Evolutionary conservation across 2,888 invertebrate species (phyloP), one percentile per base, ranked within the genome.

Genomic region (Phoenoteleia sp.): DNA sequence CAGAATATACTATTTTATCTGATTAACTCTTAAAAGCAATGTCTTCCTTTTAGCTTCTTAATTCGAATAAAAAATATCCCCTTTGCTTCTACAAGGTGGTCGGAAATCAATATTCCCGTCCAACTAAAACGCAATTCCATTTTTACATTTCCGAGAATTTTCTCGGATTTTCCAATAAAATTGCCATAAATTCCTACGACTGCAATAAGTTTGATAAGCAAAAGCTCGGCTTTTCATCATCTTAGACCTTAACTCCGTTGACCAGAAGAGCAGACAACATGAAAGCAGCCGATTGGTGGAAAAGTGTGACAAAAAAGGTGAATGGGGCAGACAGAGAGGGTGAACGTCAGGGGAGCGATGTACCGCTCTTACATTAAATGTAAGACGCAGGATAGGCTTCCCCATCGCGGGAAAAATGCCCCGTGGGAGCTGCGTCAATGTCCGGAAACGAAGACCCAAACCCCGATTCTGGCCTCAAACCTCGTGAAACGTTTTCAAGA

Each of bases 371-470:
- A 87, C 83, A 86, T 86, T 83, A 88, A 88, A 86, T 85, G 86
- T 83, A 82, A 87, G 89, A 86, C 86, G 72, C 49, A 87, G 87
- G 87, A 88, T 87, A 67, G 87, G 89, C 86, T 83, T 88, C 90
- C 89, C 89, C 87, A 88, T 85, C 88, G 90, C 89, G 90, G 90
- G 89, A 90, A 93, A 93, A 93, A 91, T 93, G 91, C 90, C 93
- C 90, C 92, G 86, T 88, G 93, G 92, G 93, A 93, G 89, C 89
- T 90, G 89, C 91, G 92, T 93, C 93, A 92, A 93, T 92, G 92
- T 92, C 90, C 91, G 86, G 76, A 88, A 88, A 87, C 85, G 86
- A 66, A 56, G 69, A 75, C 19, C 36, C 75, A 52, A 74, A 74
- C 80, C 81, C 58, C 17, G 77, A 69, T 52, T 39, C 74, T n/a